Percentiles rank a stretch among this genome's conserved stretches.
These are phyloP conservation scores for Trichacis sp. DNA, from an alignment of 2,888 invertebrate genomes.

Conservation along the genomic window DNA sequence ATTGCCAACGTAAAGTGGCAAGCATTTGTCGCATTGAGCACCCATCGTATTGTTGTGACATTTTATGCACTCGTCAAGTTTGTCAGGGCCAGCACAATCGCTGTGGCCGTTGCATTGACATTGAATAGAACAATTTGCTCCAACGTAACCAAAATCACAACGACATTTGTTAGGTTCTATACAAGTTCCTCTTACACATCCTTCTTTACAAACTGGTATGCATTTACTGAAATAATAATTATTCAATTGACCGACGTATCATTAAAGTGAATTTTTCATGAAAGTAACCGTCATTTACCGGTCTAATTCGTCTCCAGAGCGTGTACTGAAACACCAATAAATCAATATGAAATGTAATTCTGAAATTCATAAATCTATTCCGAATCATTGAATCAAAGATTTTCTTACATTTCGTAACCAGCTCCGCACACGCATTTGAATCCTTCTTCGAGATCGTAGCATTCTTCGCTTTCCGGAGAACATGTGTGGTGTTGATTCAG, in stretches of 20 bases:
- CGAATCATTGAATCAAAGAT: too few relatives aligned
- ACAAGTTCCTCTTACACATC: slow-evolving; percentile 88
- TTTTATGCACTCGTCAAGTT: slow-evolving; percentile 82
- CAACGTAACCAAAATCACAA: slow-evolving; percentile 95
- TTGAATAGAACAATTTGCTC: slow-evolving; percentile 92
- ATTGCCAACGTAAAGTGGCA: slow-evolving; percentile 91
- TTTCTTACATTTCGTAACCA: slow-evolving; percentile 75
- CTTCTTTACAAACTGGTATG: slow-evolving; percentile 84
- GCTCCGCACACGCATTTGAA: slow-evolving; percentile 88
- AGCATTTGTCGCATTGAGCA: slow-evolving; percentile 90
- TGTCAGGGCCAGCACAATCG: slow-evolving; percentile 89
- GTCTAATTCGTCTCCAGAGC: slow-evolving; percentile 57
- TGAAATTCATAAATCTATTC: too few relatives aligned
- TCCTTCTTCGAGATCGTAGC: slow-evolving; percentile 84
- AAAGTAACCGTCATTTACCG: too few relatives aligned
- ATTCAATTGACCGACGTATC: too few relatives aligned
- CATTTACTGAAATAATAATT: slow-evolving; percentile 69
- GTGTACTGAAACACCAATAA: slow-evolving; percentile 54
- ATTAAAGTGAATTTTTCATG: neutral
- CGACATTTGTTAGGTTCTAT: slow-evolving; percentile 85
- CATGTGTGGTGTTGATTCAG: slow-evolving; percentile 92
- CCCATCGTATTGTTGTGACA: slow-evolving; percentile 96
- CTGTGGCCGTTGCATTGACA: slow-evolving; percentile 96
- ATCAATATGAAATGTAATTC: too few relatives aligned
- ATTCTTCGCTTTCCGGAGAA: slow-evolving; percentile 86